Evolutionary conservation across 2,113 vertebrate species (phyloP).

Genomic region (Dinomys branickii): DNA sequence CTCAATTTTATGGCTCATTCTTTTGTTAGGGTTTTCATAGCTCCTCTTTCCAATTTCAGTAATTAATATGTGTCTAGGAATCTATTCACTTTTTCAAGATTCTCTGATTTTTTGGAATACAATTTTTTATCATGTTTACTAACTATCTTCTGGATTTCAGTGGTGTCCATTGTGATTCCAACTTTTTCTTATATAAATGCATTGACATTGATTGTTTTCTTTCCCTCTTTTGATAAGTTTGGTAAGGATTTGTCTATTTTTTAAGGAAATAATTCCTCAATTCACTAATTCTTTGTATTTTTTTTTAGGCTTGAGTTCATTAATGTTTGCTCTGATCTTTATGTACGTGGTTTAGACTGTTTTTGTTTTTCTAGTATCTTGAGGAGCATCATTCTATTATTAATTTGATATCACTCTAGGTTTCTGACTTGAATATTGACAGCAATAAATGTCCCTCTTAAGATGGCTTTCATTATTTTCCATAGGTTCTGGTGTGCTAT

Average conservation of each 20-base stretch:
- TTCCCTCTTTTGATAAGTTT: neutral
- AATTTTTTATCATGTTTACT: neutral
- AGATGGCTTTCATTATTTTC: neutral
- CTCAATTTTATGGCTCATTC: neutral
- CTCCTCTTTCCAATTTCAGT: neutral
- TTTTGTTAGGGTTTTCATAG: neutral
- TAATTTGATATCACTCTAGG: neutral
- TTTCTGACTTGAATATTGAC: neutral
- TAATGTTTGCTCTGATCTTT: no score
- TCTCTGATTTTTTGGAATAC: neutral
- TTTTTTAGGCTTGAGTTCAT: no score
- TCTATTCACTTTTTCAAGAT: neutral
- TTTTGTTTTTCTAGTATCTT: neutral
- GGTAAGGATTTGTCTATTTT: neutral
- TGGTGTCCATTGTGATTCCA: neutral
- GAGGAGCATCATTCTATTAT: neutral
- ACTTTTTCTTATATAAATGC: neutral
- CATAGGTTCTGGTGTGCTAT: neutral
- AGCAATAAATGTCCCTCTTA: neutral
- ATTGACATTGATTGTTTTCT: neutral
- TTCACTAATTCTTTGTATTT: no score
- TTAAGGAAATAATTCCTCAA: no score
- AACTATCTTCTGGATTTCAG: neutral
- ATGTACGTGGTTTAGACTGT: neutral
- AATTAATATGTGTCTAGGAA: neutral